Evolutionary conservation across 2,888 invertebrate species (phyloP).

Genomic region (Lissonota sp.): DNA sequence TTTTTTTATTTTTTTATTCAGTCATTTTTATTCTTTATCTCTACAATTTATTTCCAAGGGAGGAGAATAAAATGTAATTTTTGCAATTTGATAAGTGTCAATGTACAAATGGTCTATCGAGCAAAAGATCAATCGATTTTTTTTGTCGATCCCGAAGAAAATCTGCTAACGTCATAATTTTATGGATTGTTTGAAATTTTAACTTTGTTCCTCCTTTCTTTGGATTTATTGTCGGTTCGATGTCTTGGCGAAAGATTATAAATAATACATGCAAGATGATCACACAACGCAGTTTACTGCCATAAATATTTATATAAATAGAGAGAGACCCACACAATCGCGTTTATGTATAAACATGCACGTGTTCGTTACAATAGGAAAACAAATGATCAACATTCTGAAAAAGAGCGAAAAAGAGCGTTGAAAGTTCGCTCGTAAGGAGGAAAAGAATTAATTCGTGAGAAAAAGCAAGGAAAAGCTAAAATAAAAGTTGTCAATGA

Average conservation of each 20-base stretch:
- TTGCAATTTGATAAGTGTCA: too few relatives aligned
- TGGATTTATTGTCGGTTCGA: slow-evolving; percentile 26
- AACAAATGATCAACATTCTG: too few relatives aligned
- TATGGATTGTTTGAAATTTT: slow-evolving; percentile 16
- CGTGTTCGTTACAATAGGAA: not conserved
- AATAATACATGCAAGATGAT: slow-evolving; percentile 52
- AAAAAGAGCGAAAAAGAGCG: too few relatives aligned
- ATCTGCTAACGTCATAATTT: slow-evolving; percentile 1
- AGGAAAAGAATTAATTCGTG: too few relatives aligned
- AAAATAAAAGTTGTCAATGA: too few relatives aligned
- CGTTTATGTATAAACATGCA: slow-evolving; percentile 10
- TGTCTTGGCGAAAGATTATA: slow-evolving; percentile 54
- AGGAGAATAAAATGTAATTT: too few relatives aligned
- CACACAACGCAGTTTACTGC: slow-evolving; percentile 28
- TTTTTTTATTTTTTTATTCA: too few relatives aligned
- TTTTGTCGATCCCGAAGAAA: not conserved
- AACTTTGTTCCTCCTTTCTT: slow-evolving; percentile 12
- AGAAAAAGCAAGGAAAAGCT: too few relatives aligned
- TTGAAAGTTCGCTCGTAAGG: too few relatives aligned
- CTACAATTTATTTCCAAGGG: not conserved
- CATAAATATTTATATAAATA: slow-evolving; percentile 49
- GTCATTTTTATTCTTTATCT: not conserved
- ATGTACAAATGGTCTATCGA: not conserved
- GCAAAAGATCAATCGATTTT: not conserved
- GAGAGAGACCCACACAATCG: slow-evolving; percentile 6